Percentiles rank a stretch among this genome's conserved stretches.
These are phyloP conservation scores for Theodoxus fluviatilis DNA, from an alignment of 2,888 invertebrate species.

Conservation along the genomic window DNA sequence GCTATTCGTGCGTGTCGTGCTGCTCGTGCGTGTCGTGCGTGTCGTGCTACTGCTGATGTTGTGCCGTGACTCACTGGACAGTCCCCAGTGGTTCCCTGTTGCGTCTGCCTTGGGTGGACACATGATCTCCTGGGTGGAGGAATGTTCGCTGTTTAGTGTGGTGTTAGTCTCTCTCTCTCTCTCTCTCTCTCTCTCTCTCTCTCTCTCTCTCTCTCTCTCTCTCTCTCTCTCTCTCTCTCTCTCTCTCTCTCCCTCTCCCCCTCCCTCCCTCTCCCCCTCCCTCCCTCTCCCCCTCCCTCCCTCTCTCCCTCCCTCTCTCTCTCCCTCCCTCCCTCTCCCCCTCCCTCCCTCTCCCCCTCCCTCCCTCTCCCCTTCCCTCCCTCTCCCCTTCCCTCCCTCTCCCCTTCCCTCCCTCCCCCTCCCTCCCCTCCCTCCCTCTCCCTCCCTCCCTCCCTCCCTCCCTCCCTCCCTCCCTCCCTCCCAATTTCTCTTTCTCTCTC, in stretches of 20 bases:
- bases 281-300: constrained; percentile 20
- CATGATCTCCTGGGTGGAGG: no score
- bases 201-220: background rate
- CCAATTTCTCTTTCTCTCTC: background rate
- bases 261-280: constrained; percentile 7
- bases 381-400: background rate
- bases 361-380: constrained; percentile 10
- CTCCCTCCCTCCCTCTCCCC: constrained; percentile 11
- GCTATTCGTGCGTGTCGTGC: no score
- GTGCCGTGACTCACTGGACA: no score
- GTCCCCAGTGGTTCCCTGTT: no score
- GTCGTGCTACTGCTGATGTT: no score
- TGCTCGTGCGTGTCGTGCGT: no score
- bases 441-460: background rate
- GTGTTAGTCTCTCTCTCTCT: constrained; percentile 24
- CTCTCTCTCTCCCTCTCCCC: background rate
- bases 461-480: no score
- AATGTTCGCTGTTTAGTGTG: constrained; percentile 17
- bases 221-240: background rate
- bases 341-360: constrained; percentile 15
- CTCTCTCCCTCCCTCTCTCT: constrained; percentile 4
- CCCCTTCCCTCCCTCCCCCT: background rate
- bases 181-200: background rate
- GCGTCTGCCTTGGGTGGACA: no score
- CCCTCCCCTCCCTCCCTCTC: background rate